These are phyloP conservation scores for Eumaeus atala DNA, from an alignment of 1,140 invertebrate genomes.

Conservation along the genomic window DNA sequence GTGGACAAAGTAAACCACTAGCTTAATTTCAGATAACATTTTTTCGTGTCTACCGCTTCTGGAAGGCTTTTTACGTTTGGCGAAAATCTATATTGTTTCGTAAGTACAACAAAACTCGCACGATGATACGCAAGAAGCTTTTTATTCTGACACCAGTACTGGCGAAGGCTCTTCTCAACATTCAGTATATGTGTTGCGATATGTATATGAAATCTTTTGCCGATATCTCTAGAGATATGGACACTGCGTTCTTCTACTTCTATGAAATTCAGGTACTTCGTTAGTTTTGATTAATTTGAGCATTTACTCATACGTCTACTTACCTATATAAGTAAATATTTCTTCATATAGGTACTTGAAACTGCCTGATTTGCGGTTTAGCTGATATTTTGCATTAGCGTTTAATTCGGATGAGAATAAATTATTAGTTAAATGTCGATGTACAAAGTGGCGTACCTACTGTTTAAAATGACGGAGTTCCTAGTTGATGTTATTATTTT, in stretches of 20 bases:
- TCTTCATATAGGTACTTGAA: no score
- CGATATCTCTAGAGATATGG: slow-evolving; percentile 74
- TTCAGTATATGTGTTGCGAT: slow-evolving; percentile 81
- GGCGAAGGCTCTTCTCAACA: slow-evolving; percentile 79
- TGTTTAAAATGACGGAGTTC: no score
- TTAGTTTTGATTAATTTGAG: slow-evolving; percentile 2
- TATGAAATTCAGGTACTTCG: slow-evolving; percentile 76
- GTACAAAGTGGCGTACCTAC: no score
- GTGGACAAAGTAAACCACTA: slow-evolving; percentile 11
- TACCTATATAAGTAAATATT: no score
- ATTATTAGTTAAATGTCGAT: no score
- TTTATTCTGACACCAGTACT: slow-evolving; percentile 84
- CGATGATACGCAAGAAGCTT: slow-evolving; percentile 78
- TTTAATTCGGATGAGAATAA: no score
- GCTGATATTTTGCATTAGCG: no score
- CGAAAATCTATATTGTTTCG: slow-evolving; percentile 81
- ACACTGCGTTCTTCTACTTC: slow-evolving; percentile 79
- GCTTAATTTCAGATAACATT: slow-evolving; percentile 79
- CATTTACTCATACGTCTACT: no score
- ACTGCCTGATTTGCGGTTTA: no score
- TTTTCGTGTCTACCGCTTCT: slow-evolving; percentile 82
- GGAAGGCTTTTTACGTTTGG: slow-evolving; percentile 91
- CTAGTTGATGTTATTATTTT: no score
- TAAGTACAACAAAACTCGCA: slow-evolving; percentile 78
- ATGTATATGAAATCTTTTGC: slow-evolving; percentile 78